A percentile compares a stretch with the other conserved stretches of the same genome.
phyloP scores from a whole-genome alignment of 2,888 invertebrate genomes.

The Galeopsomyia nigrocyanea region DNA sequence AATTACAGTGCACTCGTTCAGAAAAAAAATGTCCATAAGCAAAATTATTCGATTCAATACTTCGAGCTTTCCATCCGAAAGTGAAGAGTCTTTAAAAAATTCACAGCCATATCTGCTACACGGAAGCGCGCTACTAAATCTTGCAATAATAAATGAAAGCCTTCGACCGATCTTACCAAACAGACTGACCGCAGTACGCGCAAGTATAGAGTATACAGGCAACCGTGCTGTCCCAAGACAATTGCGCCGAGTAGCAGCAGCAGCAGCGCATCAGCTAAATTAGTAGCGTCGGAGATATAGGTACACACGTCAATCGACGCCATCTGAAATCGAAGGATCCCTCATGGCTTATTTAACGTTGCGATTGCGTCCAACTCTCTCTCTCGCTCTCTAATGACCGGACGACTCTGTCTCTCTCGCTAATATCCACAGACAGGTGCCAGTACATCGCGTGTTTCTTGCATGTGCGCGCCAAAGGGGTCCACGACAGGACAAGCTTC shows the following conservation, averaged over 20 bases:
- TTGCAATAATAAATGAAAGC: too few relatives aligned
- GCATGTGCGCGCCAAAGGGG: slow-evolving; percentile 29
- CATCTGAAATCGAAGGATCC: slow-evolving; percentile 26
- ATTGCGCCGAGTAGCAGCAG: neutral
- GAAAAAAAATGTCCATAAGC: too few relatives aligned
- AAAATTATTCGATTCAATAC: too few relatives aligned
- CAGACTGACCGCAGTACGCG: too few relatives aligned
- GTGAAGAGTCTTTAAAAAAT: too few relatives aligned
- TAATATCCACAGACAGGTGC: slow-evolving; percentile 57
- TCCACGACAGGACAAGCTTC: too few relatives aligned
- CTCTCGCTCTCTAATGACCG: slow-evolving; percentile 54
- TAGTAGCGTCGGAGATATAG: slow-evolving; percentile 23
- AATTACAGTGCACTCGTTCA: too few relatives aligned
- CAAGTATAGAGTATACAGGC: too few relatives aligned
- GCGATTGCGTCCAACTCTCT: slow-evolving; percentile 47
- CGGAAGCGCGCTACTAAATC: too few relatives aligned
- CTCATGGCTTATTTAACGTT: slow-evolving; percentile 55
- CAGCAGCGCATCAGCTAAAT: slow-evolving; percentile 32
- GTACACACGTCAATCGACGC: slow-evolving; percentile 8
- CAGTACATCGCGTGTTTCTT: slow-evolving; percentile 46
- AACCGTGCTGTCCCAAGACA: neutral
- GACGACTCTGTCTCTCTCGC: slow-evolving; percentile 40
- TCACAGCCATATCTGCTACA: too few relatives aligned
- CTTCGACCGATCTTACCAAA: too few relatives aligned
- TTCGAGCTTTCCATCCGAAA: too few relatives aligned